phyloP scores from a whole-genome alignment of 2,888 invertebrate genomes.

The Osmoderma eremita region DNA sequence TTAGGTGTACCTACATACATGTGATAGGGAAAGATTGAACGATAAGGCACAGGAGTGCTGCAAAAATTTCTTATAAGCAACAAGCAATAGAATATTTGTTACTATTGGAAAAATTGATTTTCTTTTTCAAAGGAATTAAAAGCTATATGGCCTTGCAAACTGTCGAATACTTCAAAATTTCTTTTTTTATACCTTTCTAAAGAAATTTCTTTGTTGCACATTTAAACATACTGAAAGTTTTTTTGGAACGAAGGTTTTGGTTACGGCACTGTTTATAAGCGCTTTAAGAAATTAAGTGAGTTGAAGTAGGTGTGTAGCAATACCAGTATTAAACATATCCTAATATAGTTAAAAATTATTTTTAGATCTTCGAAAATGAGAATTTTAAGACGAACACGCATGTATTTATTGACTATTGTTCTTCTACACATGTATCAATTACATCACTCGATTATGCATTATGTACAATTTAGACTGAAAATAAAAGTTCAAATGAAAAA shows the following conservation, averaged over 20 bases:
- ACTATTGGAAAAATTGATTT: no score
- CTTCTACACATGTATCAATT: conserved; percentile 22
- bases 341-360: conserved; percentile 28
- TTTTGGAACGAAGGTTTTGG: conserved; percentile 1
- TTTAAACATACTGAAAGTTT: neutral
- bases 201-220: neutral
- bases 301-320: conserved; percentile 21
- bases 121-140: no score
- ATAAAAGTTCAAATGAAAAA: conserved; percentile 21
- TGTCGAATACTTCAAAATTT: no score
- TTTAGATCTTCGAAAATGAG: conserved; percentile 29
- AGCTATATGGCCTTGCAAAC: no score
- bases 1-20: no score
- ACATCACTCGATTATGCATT: neutral
- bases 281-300: conserved; percentile 11
- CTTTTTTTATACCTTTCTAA: no score
- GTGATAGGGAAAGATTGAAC: no score
- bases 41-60: no score
- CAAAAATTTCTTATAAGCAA: no score
- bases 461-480: conserved; percentile 31
- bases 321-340: conserved; percentile 29
- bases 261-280: conserved; percentile 24
- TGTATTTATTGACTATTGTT: conserved; percentile 26
- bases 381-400: conserved; percentile 19
- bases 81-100: no score